These are phyloP conservation scores for Eriocheir sinensis DNA, from an alignment of 1,140 invertebrate genomes.

Conservation along the genomic window DNA sequence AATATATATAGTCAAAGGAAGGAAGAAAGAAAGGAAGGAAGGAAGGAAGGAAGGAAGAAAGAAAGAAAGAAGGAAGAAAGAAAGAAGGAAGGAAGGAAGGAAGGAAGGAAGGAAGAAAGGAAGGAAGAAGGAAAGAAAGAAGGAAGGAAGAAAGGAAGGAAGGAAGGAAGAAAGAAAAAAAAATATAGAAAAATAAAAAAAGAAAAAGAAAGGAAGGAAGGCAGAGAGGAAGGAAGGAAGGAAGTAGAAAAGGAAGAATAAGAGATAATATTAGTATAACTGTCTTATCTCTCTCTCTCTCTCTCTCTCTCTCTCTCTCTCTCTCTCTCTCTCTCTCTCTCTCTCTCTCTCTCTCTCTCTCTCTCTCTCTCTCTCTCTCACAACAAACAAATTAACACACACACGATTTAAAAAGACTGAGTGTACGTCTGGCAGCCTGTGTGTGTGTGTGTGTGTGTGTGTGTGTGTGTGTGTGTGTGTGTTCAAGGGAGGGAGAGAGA, in stretches of 20 bases:
- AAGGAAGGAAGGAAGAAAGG: too few species aligned
- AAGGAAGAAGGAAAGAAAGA: conserved; percentile 23
- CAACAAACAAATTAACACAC: not conserved
- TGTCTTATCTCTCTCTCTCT: too few species aligned
- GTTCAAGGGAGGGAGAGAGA: not conserved
- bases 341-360: too few species aligned
- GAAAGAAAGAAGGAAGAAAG: too few species aligned
- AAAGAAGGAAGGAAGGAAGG: too few species aligned
- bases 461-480: conserved; percentile 9
- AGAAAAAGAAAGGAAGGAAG: conserved; percentile 22
- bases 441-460: not conserved
- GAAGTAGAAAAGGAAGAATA: conserved; percentile 7
- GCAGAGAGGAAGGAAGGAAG: conserved; percentile 4
- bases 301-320: too few species aligned
- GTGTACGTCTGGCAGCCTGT: not conserved
- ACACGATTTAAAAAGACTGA: not conserved
- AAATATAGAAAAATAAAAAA: too few species aligned
- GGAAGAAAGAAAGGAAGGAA: too few species aligned
- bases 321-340: too few species aligned
- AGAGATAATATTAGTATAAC: not conserved
- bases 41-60: too few species aligned
- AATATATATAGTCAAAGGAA: too few species aligned
- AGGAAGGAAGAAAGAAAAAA: conserved; percentile 24
- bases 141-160: conserved; percentile 20
- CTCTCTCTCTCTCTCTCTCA: too few species aligned